Evolutionary conservation across 2,888 invertebrate species (phyloP).

Genomic region (Dolichomitus sp.): DNA sequence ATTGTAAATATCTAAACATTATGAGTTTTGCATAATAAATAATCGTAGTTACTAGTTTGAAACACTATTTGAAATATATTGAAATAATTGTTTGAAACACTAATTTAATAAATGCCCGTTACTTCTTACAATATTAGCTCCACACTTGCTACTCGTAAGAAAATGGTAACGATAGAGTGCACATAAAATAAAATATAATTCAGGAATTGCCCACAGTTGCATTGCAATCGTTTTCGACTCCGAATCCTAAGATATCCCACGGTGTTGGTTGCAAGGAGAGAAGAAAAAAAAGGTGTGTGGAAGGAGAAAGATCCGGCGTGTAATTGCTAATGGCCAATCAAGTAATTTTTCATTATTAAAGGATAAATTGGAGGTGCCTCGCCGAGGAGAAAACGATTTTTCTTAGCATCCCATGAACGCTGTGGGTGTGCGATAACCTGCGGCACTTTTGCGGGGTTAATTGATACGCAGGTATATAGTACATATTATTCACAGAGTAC

Average conservation of each 20-base stretch:
- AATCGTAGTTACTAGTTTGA: too few species aligned
- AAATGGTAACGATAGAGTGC: not conserved
- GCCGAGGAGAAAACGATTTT: slow-evolving; percentile 57
- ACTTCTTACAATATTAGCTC: not conserved
- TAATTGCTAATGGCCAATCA: slow-evolving; percentile 65
- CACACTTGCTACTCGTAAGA: not conserved
- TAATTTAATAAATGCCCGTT: too few species aligned
- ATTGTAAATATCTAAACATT: too few species aligned
- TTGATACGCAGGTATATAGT: slow-evolving; percentile 59
- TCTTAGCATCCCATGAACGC: slow-evolving; percentile 59
- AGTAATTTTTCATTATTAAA: slow-evolving; percentile 65
- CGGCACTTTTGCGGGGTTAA: slow-evolving; percentile 67
- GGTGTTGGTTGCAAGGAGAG: slow-evolving; percentile 25
- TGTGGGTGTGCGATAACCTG: slow-evolving; percentile 66
- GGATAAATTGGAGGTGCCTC: slow-evolving; percentile 63
- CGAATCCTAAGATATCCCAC: slow-evolving; percentile 51
- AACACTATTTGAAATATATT: too few species aligned
- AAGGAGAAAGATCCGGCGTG: slow-evolving; percentile 58
- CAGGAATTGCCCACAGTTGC: slow-evolving; percentile 3
- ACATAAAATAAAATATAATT: not conserved
- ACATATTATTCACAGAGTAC: slow-evolving; percentile 39
- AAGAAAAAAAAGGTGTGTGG: not conserved
- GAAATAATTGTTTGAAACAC: too few species aligned
- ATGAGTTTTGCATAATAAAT: too few species aligned
- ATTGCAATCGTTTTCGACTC: not conserved